A percentile compares a stretch with the other conserved stretches of the same genome.
These are phyloP conservation scores for Myotis yumanensis DNA, from an alignment of 2,113 vertebrate genomes.

Conservation along the genomic window DNA sequence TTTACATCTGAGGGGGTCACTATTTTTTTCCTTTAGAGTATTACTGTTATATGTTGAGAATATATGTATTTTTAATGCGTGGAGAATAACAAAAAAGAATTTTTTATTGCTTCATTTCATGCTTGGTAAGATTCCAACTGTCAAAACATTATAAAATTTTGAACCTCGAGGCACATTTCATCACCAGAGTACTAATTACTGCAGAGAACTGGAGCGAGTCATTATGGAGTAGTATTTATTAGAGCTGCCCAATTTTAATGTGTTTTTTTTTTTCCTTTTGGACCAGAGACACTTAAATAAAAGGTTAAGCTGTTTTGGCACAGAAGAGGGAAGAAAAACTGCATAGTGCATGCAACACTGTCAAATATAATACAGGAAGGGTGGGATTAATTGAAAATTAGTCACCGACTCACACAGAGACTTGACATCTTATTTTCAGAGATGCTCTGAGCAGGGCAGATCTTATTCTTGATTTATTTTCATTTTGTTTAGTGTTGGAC, in stretches of 20 bases:
- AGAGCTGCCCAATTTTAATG: constrained; percentile 71
- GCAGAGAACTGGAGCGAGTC: constrained; percentile 70
- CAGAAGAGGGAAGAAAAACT: constrained; percentile 52
- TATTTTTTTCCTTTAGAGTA: constrained; percentile 17
- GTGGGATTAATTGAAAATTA: constrained; percentile 53
- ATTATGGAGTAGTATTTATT: constrained; percentile 74
- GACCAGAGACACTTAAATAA: constrained; percentile 75
- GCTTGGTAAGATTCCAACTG: constrained; percentile 69
- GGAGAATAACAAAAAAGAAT: constrained; percentile 64
- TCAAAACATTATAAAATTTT: constrained; percentile 75
- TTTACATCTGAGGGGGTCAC: constrained; percentile 34
- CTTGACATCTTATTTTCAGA: constrained; percentile 5
- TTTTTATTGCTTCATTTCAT: constrained; percentile 73
- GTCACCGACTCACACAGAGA: not conserved
- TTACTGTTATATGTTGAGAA: constrained; percentile 53
- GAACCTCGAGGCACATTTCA: constrained; percentile 77
- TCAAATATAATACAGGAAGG: constrained; percentile 18
- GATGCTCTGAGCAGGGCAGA: not conserved
- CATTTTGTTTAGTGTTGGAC: not conserved
- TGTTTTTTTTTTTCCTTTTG: constrained; percentile 38
- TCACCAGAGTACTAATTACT: constrained; percentile 71
- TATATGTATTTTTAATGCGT: constrained; percentile 44
- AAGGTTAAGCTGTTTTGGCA: constrained; percentile 71
- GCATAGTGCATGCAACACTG: not conserved
- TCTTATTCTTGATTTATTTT: constrained; percentile 14